Evolutionary conservation across 2,888 invertebrate genomes (phyloP).

Genomic region (Mythimna loreyi): DNA sequence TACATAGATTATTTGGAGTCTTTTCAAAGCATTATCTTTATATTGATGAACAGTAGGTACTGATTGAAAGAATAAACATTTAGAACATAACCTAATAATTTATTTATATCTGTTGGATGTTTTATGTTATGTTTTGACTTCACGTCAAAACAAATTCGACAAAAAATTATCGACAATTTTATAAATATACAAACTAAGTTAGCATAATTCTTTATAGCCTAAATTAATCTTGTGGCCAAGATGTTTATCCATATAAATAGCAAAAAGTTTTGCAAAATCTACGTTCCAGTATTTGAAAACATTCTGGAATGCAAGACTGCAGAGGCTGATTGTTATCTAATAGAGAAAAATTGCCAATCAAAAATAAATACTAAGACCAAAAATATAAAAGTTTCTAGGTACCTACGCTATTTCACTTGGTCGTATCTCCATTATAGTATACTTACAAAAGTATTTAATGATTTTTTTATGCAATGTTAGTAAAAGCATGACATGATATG

Average conservation of each 20-base stretch:
- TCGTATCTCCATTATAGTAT: not conserved
- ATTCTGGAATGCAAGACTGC: slow-evolving; percentile 2
- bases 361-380: slow-evolving; percentile 19
- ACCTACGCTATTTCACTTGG: not conserved
- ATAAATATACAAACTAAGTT: not conserved
- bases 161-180: not conserved
- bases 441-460: not conserved
- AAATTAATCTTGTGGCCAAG: slow-evolving; percentile 8
- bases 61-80: no score
- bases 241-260: not conserved
- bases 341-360: slow-evolving; percentile 10
- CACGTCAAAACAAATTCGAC: no score
- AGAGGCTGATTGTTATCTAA: slow-evolving; percentile 21
- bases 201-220: not conserved
- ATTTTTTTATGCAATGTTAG: not conserved
- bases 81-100: slow-evolving; percentile 6
- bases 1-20: no score
- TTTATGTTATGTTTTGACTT: slow-evolving; percentile 3
- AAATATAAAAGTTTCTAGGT: not conserved
- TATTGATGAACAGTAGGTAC: no score
- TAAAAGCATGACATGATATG: not conserved
- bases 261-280: slow-evolving; percentile 5
- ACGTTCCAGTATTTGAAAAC: not conserved
- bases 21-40: not conserved
- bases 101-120: not conserved